Percentiles rank a stretch among this genome's conserved stretches.
phyloP scores from a whole-genome alignment of 2,797 vertebrate genomes.

The Triplophysa yarkandensis region DNA sequence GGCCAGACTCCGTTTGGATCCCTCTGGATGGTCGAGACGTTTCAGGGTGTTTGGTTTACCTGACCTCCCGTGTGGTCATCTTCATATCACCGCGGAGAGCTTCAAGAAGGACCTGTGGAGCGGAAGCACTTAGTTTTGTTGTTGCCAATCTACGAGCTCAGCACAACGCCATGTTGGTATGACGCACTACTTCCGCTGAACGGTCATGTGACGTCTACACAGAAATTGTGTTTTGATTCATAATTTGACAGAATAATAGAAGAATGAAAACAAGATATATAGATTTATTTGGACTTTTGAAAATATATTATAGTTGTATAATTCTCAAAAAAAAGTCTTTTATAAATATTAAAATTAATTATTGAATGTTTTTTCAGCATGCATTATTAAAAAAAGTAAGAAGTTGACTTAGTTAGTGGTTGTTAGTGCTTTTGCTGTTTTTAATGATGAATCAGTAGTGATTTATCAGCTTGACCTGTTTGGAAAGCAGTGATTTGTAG shows the following conservation, averaged over 20 bases:
- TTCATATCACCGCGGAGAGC: not conserved
- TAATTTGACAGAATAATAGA: too few species aligned
- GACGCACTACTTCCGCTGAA: conserved; percentile 24
- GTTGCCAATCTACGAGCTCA: conserved; percentile 16
- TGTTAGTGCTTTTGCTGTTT: not conserved
- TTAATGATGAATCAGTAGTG: not conserved
- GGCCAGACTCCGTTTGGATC: not conserved
- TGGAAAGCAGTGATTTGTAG: not conserved
- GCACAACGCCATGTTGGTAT: conserved; percentile 53
- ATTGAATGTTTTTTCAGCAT: not conserved
- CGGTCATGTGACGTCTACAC: conserved; percentile 28
- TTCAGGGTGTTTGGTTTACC: conserved; percentile 1
- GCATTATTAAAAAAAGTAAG: not conserved
- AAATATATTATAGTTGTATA: too few species aligned
- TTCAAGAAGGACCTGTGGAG: not conserved
- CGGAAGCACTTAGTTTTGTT: not conserved
- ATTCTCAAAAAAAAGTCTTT: too few species aligned
- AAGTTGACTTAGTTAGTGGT: too few species aligned
- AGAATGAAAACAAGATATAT: too few species aligned
- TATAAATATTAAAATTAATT: too few species aligned
- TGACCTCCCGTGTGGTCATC: conserved; percentile 23
- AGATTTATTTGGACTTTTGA: too few species aligned
- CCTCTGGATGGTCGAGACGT: not conserved
- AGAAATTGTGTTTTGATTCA: too few species aligned
- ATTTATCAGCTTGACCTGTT: not conserved